Conservation (phyloP, 1,140 invertebrate species). For the Drosophila sulfurigaster region DNA sequence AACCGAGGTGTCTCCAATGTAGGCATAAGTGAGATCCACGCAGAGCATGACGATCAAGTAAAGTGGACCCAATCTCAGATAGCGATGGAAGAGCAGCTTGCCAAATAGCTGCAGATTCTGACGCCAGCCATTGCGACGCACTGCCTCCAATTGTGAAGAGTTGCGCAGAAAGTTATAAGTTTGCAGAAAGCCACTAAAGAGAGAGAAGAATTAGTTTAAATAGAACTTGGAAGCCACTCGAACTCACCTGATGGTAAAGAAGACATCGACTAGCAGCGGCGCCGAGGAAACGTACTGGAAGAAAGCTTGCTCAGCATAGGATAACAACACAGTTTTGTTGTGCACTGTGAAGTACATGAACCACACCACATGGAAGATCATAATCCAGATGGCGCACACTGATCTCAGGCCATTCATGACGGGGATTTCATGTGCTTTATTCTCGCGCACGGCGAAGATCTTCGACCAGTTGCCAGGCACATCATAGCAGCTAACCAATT, state of each 20-base stretch:
- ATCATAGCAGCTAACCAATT: conserved; percentile 77
- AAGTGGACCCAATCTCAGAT: conserved; percentile 85
- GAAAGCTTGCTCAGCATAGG: conserved; percentile 78
- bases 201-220: background rate
- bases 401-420: conserved; percentile 81
- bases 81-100: conserved; percentile 79
- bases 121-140: conserved; percentile 62
- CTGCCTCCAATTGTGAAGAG: conserved; percentile 61
- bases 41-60: conserved; percentile 86
- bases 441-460: conserved; percentile 65
- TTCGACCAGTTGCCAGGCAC: conserved; percentile 69
- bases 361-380: conserved; percentile 84
- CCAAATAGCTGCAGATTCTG: conserved; percentile 75
- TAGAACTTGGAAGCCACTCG: no score
- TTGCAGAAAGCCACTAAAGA: conserved; percentile 77
- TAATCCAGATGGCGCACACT: conserved; percentile 82
- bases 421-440: conserved; percentile 64
- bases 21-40: conserved; percentile 85
- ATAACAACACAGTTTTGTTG: conserved; percentile 78
- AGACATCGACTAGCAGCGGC: conserved; percentile 82
- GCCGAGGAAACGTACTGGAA: conserved; percentile 83
- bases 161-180: conserved; percentile 81
- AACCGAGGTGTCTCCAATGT: conserved; percentile 85
- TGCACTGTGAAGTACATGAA: conserved; percentile 83
- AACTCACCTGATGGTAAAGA: conserved; percentile 83